Conservation (phyloP, 2,797 vertebrate species). For the Enoplosus armatus region DNA sequence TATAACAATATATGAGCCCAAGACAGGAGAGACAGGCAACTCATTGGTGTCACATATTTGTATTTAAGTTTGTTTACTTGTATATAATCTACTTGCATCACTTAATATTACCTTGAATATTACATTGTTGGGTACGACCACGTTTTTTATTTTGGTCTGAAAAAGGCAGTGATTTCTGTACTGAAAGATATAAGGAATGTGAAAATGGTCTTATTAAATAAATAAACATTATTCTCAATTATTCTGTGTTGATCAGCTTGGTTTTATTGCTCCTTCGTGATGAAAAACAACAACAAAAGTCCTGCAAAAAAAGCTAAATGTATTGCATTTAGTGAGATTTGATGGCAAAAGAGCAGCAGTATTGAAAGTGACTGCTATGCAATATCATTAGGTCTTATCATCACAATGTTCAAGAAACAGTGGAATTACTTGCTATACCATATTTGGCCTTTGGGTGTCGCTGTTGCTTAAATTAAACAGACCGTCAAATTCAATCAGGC, state of each 20-base stretch:
- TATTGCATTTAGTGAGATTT: neutral
- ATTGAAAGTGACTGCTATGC: neutral
- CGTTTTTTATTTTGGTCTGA: neutral
- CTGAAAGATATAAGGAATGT: slow-evolving; percentile 49
- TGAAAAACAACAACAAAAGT: neutral
- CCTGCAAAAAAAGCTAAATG: neutral
- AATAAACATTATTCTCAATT: slow-evolving; percentile 61
- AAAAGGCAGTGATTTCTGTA: slow-evolving; percentile 10
- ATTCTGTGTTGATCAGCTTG: neutral
- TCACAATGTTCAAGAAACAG: neutral
- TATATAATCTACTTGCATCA: slow-evolving; percentile 48
- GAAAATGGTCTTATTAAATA: slow-evolving; percentile 44
- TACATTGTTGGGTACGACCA: neutral
- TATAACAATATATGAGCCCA: neutral
- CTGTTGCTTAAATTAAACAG: slow-evolving; percentile 35
- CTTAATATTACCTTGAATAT: slow-evolving; percentile 29
- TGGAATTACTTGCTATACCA: neutral
- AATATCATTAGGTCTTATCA: neutral
- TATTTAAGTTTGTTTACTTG: slow-evolving; percentile 45
- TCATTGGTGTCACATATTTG: slow-evolving; percentile 14
- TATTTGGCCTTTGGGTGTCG: slow-evolving; percentile 18
- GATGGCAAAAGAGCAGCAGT: neutral
- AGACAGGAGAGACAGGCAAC: neutral
- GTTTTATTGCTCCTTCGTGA: neutral
- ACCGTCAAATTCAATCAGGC: neutral